Evolutionary conservation across 2,888 invertebrate species (phyloP).

Genomic region (Apotomis betuletana): DNA sequence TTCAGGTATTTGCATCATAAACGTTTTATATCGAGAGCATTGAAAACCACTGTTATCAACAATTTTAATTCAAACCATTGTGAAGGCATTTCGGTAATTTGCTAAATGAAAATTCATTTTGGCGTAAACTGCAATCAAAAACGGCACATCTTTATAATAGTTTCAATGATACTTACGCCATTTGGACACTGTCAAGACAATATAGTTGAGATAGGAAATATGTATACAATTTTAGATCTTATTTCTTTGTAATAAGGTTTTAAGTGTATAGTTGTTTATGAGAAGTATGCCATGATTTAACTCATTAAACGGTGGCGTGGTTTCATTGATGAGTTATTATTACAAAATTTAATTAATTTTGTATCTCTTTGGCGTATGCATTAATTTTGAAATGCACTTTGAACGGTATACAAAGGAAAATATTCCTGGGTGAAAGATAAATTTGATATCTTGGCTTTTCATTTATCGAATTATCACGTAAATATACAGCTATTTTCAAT

Average conservation of each 20-base stretch:
- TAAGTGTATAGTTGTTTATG: background rate
- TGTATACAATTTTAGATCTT: background rate
- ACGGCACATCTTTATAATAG: background rate
- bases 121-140: background rate
- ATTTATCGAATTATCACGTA: no score
- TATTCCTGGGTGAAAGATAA: no score
- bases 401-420: background rate
- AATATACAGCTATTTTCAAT: no score
- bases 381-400: conserved; percentile 23
- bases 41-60: background rate
- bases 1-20: no score
- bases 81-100: conserved; percentile 1
- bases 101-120: conserved; percentile 23
- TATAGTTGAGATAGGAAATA: background rate
- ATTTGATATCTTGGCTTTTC: background rate
- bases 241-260: background rate
- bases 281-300: background rate
- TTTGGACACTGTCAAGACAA: background rate
- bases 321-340: conserved; percentile 35
- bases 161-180: background rate
- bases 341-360: conserved; percentile 33
- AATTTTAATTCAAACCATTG: conserved; percentile 10
- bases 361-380: conserved; percentile 2
- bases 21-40: no score
- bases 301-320: conserved; percentile 16